Base-by-base conservation (phyloP, 2,113 vertebrate species). In the Phyllostomus discolor region DNA sequence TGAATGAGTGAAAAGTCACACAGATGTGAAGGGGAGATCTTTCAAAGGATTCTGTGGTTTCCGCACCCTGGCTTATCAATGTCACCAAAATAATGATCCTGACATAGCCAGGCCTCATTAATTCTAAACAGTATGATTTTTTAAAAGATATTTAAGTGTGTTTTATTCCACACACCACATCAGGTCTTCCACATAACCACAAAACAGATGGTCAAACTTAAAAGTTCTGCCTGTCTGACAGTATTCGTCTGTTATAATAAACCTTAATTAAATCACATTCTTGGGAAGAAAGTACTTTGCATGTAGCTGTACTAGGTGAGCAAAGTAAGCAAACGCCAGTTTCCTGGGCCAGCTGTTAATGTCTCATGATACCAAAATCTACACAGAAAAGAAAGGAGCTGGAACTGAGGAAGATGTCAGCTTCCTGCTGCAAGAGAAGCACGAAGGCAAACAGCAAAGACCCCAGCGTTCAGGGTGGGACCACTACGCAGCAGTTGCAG, bases 71-170 rank as follows among this genome's bases (percentile, higher is more conserved):
- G 50, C 28, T 94, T 57, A 75, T 48, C 5, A 22, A 11, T 50
- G 35, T 66, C 24, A 43, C 70, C 35, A 90, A 82, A 79, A 81
- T 19, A 79, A 78, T 3, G 24, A 52, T 15, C 31, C 2, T 35
- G 43, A 96, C 89, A 67, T 20, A 70, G 83, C 16, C 46, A 87
- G 50, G 8, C 6, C 4, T 64, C 50, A 67, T 38, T 57, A 66
- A 62, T 94, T 92, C 88, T 78, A 91, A 94, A 84, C 31, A 19
- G 80, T 79, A 67, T 10, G 31, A 35, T 85, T 57, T 33, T 57
- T 75, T 2, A 73, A 90, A 90, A 76, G 67, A 64, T 54, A 86
- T 52, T 90, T 81, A 62, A 90, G 59, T 93, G 24, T 81, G 11
- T 78, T 94, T 91, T 91, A 57, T 88, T 91, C 62, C 26, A 69